Base-by-base conservation (phyloP, 2,888 invertebrate species). In the Dorcus hopei region DNA sequence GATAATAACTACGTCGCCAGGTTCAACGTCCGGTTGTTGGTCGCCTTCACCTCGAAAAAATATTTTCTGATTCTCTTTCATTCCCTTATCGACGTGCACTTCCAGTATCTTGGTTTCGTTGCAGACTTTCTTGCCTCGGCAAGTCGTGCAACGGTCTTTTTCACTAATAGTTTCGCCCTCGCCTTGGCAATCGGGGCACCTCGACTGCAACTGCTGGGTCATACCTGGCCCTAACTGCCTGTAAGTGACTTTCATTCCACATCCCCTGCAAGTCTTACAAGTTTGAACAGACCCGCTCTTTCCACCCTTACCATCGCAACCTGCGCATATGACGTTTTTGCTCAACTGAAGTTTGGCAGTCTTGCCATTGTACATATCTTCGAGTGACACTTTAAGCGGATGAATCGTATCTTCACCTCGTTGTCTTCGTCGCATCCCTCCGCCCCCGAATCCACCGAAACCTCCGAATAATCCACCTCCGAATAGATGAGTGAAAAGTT, bases 281-380 rank as follows among this genome's bases (percentile, higher is more conserved):
- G 82, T 75, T 59, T 81, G 81, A 9, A 86, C 83, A 55, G 86
- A 79, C 48, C 90, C 91, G 59, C 84, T 81, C 72, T 87, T 87
- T 49, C 90, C 89, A 61, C 91, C 91, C 72, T 87, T 84, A 75
- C 93, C 94, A 71, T 83, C 83, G 79, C 94, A 94, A 61, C 83
- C 80, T 49, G 82, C 80, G 79, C 94, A 94, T 68, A 93, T 87
- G 38, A 91, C 85, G 79, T 90, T 91, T 81, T 91, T 91, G 76
- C 88, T 89, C 59, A 93, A 82, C 73, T 92, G 90, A 67, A 93
- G 79, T 75, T 91, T 91, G 2, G 91, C 81, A 50, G 89, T 89
- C 80, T 93, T 93, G 8, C 96, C 96, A 78, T 91, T 89, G 76
- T 95, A 97, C 74, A 96, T 82, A 74, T 95, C 94, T 79, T 96